These are phyloP conservation scores for Xestia xanthographa DNA, from an alignment of 2,888 invertebrate species.

Conservation along the genomic window DNA sequence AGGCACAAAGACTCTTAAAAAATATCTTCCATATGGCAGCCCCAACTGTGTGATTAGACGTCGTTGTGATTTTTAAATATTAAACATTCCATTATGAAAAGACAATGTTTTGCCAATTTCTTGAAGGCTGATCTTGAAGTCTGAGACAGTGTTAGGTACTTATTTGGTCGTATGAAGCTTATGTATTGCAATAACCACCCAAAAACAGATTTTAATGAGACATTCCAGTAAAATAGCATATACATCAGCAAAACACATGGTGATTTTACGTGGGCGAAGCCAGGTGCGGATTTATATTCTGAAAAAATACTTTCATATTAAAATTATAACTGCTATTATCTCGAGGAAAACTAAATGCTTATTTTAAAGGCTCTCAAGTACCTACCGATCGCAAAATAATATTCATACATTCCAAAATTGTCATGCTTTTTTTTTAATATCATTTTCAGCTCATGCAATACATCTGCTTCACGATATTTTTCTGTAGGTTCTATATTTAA, in stretches of 20 bases:
- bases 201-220: neutral
- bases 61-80: slow-evolving; percentile 84
- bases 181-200: slow-evolving; percentile 44
- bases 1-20: neutral
- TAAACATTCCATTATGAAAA: slow-evolving; percentile 86
- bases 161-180: slow-evolving; percentile 71
- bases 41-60: slow-evolving; percentile 72
- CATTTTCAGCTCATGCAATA: slow-evolving; percentile 33
- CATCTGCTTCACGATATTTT: slow-evolving; percentile 46
- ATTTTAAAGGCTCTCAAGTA: neutral
- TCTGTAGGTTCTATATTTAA: slow-evolving; percentile 41
- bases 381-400: neutral
- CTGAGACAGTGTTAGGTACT: slow-evolving; percentile 76
- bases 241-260: neutral
- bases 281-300: neutral
- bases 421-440: too few relatives aligned
- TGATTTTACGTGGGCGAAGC: neutral
- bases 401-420: neutral
- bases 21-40: slow-evolving; percentile 42
- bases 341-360: neutral
- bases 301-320: neutral
- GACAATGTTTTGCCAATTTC: slow-evolving; percentile 82
- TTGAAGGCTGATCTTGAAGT: slow-evolving; percentile 84
- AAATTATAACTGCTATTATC: neutral
- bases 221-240: neutral